Conservation (phyloP, 2,888 invertebrate genomes). For the Archips xylosteana region DNA sequence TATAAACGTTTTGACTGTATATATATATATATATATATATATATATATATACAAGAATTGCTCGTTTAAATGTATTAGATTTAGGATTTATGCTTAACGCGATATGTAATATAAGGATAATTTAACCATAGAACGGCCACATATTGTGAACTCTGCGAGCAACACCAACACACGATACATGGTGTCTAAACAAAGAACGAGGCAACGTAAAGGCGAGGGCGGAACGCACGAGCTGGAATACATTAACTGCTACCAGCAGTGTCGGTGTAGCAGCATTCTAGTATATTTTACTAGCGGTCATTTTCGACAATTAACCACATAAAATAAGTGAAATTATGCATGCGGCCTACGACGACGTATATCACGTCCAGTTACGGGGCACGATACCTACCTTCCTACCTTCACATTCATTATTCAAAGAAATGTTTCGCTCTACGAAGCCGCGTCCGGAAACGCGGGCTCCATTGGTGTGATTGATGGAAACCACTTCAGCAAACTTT, state of each 20-base stretch:
- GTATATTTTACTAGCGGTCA: constrained; percentile 84
- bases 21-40: too few relatives aligned
- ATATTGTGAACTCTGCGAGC: constrained; percentile 13
- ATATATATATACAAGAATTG: too few relatives aligned
- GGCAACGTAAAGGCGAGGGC: constrained; percentile 66
- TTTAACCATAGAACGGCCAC: neutral
- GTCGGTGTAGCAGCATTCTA: constrained; percentile 75
- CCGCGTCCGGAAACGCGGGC: constrained; percentile 79
- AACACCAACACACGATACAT: constrained; percentile 44
- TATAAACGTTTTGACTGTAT: too few relatives aligned
- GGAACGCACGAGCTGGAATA: constrained; percentile 76
- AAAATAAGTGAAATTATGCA: constrained; percentile 86
- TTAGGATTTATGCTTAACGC: too few relatives aligned
- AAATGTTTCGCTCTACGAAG: constrained; percentile 83
- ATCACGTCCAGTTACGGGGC: constrained; percentile 85
- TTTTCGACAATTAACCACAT: constrained; percentile 86
- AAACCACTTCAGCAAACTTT: constrained; percentile 73
- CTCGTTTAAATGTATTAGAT: too few relatives aligned
- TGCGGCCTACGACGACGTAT: constrained; percentile 85
- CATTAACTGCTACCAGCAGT: constrained; percentile 77
- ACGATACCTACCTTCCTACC: constrained; percentile 76
- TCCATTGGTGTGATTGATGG: constrained; percentile 84
- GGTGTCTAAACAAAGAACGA: constrained; percentile 61
- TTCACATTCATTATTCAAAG: constrained; percentile 85
- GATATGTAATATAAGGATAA: too few relatives aligned